These are phyloP conservation scores for Pagrus major DNA, from an alignment of 2,113 vertebrate genomes.

Conservation along the genomic window DNA sequence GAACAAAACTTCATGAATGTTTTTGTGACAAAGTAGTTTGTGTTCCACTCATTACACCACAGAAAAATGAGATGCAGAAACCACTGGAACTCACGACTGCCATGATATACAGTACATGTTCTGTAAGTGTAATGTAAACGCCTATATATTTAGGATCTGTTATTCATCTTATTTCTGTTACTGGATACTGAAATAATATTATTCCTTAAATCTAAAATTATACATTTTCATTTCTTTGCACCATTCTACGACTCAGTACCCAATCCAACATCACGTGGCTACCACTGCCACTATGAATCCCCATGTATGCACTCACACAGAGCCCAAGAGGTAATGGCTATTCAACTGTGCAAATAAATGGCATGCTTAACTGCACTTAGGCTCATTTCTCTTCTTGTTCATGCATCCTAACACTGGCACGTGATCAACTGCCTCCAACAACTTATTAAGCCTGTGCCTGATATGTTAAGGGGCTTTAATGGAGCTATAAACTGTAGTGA, in stretches of 20 bases:
- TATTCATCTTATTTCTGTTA: conserved; percentile 2
- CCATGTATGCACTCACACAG: conserved; percentile 28
- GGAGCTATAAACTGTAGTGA: neutral
- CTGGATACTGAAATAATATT: neutral
- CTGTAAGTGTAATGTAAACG: too few species aligned
- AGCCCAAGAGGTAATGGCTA: conserved; percentile 43
- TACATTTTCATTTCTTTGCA: neutral
- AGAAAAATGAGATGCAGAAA: too few species aligned
- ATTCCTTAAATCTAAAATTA: neutral
- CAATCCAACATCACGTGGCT: neutral
- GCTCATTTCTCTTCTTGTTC: conserved; percentile 34
- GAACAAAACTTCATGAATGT: too few species aligned
- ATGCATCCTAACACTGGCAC: conserved; percentile 5
- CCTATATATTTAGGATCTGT: too few species aligned
- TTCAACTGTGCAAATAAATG: conserved; percentile 53
- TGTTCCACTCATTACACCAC: too few species aligned
- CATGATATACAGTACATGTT: too few species aligned
- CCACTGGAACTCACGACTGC: too few species aligned
- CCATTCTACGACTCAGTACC: neutral
- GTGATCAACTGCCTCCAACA: conserved; percentile 35
- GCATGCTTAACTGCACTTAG: conserved; percentile 54
- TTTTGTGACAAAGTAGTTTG: too few species aligned
- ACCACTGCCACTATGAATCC: conserved; percentile 1
- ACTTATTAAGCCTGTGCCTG: conserved; percentile 31
- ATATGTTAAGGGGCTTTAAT: neutral